Base-by-base conservation (phyloP, 2,797 vertebrate genomes). In the Pipistrellus nathusii region DNA sequence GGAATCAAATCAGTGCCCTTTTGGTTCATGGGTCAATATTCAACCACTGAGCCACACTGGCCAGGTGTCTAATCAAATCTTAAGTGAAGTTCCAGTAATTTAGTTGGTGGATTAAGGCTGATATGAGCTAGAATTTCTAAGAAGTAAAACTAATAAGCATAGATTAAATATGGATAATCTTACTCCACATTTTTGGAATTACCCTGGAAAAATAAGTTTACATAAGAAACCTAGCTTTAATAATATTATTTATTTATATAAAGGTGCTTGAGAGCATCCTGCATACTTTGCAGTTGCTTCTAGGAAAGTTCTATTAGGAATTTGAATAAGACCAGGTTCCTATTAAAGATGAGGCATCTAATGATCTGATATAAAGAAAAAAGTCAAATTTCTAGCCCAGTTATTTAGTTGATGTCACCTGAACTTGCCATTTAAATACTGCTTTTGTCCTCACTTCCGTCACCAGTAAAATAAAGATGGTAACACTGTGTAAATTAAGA, bases 21-120 rank as follows among this genome's bases (percentile, higher is more conserved):
- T 59, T 27, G 25, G 57, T 30, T 59, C 57, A 59, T 14, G 59
- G 13, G 27, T 30, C 59, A 62, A 15, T 62, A 27, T 12, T 62
- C 27, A 62, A 62, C 27, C 59, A 62, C 27, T 30, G 13, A 30
- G 27, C 27, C 2, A 62, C 27, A 62, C 59, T 15, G 27, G 13
- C 27, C 59, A 62, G 59, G 27, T 62, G 11, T 62, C 20, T 32
- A 80, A 71, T 84, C 21, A 89, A 84, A 88, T 66, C 3, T 82
- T 81, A 91, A 32, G 12, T 27, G 41, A 88, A 92, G 6, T 59
- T 88, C 8, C n/a, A 91, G 44, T 66, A 48, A 94, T 59, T 91
- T 91, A 5, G 53, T 35, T 66, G 35, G 30, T 85, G 17, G 93
- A 51, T 57, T 89, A 4, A 77, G 6, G 4, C 0, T 5, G 57